phyloP scores from a whole-genome alignment of 2,797 vertebrate species.

The Amazona ochrocephala region DNA sequence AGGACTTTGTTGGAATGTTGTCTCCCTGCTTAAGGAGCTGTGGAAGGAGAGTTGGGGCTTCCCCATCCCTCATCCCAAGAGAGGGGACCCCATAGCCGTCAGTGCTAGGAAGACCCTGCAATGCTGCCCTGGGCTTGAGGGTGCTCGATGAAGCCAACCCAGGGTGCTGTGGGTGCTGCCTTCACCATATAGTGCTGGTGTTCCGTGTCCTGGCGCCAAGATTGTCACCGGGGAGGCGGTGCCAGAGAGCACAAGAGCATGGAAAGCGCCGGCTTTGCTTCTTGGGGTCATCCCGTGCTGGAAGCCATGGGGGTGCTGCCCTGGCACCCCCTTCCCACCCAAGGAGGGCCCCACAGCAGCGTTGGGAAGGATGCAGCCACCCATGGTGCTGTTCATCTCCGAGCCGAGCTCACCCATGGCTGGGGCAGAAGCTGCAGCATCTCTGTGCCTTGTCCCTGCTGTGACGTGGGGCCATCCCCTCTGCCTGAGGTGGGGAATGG shows the following conservation, averaged over 20 bases:
- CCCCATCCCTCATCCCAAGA: background rate
- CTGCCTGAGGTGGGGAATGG: background rate
- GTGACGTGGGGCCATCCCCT: accelerated
- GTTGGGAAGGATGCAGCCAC: background rate
- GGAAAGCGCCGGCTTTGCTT: background rate
- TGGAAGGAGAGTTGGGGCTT: background rate
- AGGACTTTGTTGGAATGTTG: background rate
- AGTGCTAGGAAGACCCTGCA: background rate
- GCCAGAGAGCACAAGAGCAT: background rate
- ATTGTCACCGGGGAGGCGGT: accelerated
- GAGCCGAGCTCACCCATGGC: accelerated
- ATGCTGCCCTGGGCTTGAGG: background rate
- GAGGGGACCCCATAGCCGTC: background rate
- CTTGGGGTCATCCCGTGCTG: accelerated
- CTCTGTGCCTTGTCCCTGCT: background rate
- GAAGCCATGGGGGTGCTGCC: background rate
- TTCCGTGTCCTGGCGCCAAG: background rate
- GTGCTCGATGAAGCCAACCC: background rate
- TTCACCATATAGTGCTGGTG: background rate
- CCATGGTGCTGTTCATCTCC: accelerated
- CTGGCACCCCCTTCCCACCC: background rate
- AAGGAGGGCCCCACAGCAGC: accelerated
- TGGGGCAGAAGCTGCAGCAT: background rate
- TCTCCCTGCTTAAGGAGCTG: background rate
- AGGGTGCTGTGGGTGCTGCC: background rate